Evolutionary conservation across 2,888 invertebrate genomes (phyloP).

Genomic region (Germaria angustata): DNA sequence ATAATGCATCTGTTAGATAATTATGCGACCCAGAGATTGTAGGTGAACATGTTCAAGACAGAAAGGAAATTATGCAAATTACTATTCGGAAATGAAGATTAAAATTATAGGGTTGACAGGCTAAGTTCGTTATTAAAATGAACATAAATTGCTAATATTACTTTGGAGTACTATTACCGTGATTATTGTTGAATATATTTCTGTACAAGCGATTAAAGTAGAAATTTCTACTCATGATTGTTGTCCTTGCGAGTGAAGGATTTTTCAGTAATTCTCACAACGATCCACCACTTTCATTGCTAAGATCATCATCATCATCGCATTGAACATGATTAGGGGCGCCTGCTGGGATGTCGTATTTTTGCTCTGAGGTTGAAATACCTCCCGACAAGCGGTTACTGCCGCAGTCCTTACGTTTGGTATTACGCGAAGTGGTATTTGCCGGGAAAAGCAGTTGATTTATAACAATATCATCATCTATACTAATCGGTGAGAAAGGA

Average conservation of each 20-base stretch:
- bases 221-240: slow-evolving; percentile 71
- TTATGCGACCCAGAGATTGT: too few species aligned
- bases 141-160: slow-evolving; percentile 2
- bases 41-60: too few species aligned
- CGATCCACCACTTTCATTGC: slow-evolving; percentile 65
- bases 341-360: neutral
- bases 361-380: neutral
- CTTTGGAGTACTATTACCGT: slow-evolving; percentile 37
- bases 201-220: slow-evolving; percentile 73
- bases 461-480: slow-evolving; percentile 82
- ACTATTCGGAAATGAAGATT: too few species aligned
- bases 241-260: slow-evolving; percentile 70
- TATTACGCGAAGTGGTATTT: slow-evolving; percentile 71
- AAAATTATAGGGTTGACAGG: too few species aligned
- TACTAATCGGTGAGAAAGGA: slow-evolving; percentile 88
- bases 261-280: slow-evolving; percentile 77
- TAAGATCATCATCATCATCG: slow-evolving; percentile 48
- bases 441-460: slow-evolving; percentile 81
- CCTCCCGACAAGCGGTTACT: neutral
- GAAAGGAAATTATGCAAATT: too few species aligned
- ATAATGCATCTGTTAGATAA: too few species aligned
- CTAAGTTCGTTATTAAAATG: neutral
- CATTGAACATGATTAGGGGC: slow-evolving; percentile 18
- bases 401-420: neutral
- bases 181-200: slow-evolving; percentile 71